Base-by-base conservation (phyloP, 2,797 vertebrate genomes). In the Mico argentatus region DNA sequence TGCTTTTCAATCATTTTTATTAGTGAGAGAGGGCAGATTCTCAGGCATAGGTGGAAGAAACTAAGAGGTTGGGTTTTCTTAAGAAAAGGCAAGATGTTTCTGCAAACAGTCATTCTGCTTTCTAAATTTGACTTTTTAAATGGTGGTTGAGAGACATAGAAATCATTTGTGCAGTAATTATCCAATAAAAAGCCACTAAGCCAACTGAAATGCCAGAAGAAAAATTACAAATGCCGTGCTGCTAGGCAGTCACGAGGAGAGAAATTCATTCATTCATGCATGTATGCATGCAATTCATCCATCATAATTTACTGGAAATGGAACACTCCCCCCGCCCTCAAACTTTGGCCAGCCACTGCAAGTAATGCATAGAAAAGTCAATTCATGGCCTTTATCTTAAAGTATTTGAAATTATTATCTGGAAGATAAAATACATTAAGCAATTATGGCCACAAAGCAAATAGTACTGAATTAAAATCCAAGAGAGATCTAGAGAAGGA, bases 1-100 rank as follows among this genome's bases (percentile, higher is more conserved):
- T 96, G 83, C 76, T 92, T 97, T 97, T 98, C 96, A 97, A 97
- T 98, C 97, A 97, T 95, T 97, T 98, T 97, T 97, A 97, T 97
- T 98, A 94, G 96, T 88, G 33, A 95, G 73, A 97, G 82, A 94
- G 94, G 91, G 83, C 80, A 96, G 92, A 95, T 88, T 97, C 72
- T 88, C 86, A 96, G 61, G 73, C 81, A 94, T 41, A 97, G 88
- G 89, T 96, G 39, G 85, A 95, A 90, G 80, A 94, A 94, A 22
- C 22, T 84, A 96, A 96, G 79, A 96, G 55, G 15, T 75, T 96
- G 41, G 1, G 19, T 48, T 90, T 96, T 72, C 76, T 82, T 89
- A 33, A 91, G 44, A 26, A 97, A 97, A 95, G 72, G 44, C 93
- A 96, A 93, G 70, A 89, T 72, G 24, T 89, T 96, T 95, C 72